These are phyloP conservation scores for Sicus ferrugineus DNA, from an alignment of 2,888 invertebrate species.

Conservation along the genomic window DNA sequence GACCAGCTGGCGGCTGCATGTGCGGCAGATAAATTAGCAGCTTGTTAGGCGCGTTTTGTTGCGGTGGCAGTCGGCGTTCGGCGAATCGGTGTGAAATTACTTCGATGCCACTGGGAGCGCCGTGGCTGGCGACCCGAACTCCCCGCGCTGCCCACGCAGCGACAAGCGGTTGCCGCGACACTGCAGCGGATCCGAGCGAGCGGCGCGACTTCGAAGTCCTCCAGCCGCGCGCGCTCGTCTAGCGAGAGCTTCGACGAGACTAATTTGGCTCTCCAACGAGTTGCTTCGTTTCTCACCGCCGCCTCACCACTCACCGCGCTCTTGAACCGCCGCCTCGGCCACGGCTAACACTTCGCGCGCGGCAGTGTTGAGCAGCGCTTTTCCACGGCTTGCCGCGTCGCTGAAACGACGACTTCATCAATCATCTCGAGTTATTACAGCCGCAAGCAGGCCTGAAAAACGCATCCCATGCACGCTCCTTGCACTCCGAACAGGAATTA, in stretches of 20 bases:
- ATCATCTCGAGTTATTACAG: conserved; percentile 19
- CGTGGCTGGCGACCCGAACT: neutral
- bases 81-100: conserved; percentile 15
- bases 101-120: neutral
- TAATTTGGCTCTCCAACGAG: too few relatives aligned
- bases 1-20: neutral
- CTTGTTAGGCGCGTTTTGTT: conserved; percentile 6
- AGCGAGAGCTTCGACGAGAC: too few relatives aligned
- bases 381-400: neutral
- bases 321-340: neutral
- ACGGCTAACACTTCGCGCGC: neutral
- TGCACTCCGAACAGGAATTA: conserved; percentile 2
- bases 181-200: neutral
- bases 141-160: neutral
- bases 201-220: too few relatives aligned
- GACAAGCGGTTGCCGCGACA: neutral
- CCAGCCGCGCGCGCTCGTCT: too few relatives aligned
- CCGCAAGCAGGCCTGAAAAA: neutral
- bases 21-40: conserved; percentile 5
- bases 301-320: too few relatives aligned
- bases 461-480: neutral
- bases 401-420: conserved; percentile 8
- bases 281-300: too few relatives aligned
- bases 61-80: neutral
- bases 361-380: neutral